These are phyloP conservation scores for Oxystoma pomonae DNA, from an alignment of 2,888 invertebrate species.

Conservation along the genomic window DNA sequence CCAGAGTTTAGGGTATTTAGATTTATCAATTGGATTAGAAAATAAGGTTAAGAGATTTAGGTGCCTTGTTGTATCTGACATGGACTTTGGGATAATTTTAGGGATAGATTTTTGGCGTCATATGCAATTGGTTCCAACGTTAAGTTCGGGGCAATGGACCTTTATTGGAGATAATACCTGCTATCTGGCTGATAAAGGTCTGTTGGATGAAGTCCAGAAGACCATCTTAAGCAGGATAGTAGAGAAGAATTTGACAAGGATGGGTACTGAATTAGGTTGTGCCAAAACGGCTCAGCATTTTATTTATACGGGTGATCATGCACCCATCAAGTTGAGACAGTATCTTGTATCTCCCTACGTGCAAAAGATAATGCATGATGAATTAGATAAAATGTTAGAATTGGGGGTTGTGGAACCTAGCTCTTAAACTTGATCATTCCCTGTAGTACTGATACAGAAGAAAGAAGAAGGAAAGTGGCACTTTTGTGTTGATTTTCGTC, in stretches of 20 bases:
- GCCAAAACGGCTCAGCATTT: constrained; percentile 12
- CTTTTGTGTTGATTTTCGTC: constrained; percentile 6
- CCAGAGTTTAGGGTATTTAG: too few relatives aligned
- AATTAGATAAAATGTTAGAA: constrained; percentile 18
- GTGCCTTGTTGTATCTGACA: too few relatives aligned
- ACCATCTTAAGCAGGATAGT: too few relatives aligned
- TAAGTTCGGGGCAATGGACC: too few relatives aligned
- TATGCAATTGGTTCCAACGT: background rate
- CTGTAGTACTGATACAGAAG: background rate
- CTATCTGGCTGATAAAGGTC: too few relatives aligned
- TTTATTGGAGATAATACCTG: too few relatives aligned
- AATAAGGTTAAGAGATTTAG: too few relatives aligned
- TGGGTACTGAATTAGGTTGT: too few relatives aligned
- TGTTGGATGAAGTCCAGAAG: too few relatives aligned
- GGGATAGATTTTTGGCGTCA: background rate
- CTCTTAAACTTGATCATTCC: background rate
- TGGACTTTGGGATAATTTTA: background rate
- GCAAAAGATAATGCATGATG: constrained; percentile 16
- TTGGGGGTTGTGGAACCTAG: constrained; percentile 19
- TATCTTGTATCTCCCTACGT: constrained; percentile 18
- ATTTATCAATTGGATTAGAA: too few relatives aligned
- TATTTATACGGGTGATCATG: constrained; percentile 12
- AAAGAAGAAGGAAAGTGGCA: background rate
- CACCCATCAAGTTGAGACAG: constrained; percentile 19
- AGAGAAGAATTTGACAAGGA: too few relatives aligned